Conservation (phyloP, 1,140 invertebrate species). For the Theocolax elegans region DNA sequence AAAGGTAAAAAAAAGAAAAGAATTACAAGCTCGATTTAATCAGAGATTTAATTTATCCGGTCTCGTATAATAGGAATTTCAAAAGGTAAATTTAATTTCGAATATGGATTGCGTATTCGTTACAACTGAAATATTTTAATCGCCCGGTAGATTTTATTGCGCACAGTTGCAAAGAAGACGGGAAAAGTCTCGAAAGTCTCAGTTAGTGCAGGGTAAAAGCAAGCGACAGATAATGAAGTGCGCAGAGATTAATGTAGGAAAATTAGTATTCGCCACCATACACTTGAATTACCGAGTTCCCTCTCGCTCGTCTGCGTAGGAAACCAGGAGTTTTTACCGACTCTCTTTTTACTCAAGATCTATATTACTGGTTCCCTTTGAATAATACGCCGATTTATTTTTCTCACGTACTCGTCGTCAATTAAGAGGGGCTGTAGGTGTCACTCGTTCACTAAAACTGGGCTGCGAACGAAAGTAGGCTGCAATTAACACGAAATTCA, state of each 20-base stretch:
- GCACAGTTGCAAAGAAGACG: background rate
- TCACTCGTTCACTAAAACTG: conserved; percentile 14
- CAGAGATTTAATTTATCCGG: too few species aligned
- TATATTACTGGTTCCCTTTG: conserved; percentile 44
- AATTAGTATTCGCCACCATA: conserved; percentile 51
- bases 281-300: conserved; percentile 43
- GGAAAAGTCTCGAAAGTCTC: conserved; percentile 12
- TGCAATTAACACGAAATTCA: conserved; percentile 8
- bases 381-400: conserved; percentile 50
- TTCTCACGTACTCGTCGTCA: conserved; percentile 40
- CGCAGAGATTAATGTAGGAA: conserved; percentile 47
- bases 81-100: background rate
- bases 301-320: background rate
- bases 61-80: too few species aligned
- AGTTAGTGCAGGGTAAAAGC: background rate
- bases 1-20: too few species aligned
- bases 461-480: background rate
- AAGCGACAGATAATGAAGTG: conserved; percentile 34
- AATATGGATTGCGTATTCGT: background rate
- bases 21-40: too few species aligned
- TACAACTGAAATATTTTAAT: conserved; percentile 33
- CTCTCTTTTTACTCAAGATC: conserved; percentile 42
- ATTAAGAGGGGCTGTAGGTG: conserved; percentile 39
- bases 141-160: conserved; percentile 11
- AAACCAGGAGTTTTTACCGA: conserved; percentile 30